Base-by-base conservation (phyloP, 2,888 invertebrate genomes). In the Mellilla xanthometata region DNA sequence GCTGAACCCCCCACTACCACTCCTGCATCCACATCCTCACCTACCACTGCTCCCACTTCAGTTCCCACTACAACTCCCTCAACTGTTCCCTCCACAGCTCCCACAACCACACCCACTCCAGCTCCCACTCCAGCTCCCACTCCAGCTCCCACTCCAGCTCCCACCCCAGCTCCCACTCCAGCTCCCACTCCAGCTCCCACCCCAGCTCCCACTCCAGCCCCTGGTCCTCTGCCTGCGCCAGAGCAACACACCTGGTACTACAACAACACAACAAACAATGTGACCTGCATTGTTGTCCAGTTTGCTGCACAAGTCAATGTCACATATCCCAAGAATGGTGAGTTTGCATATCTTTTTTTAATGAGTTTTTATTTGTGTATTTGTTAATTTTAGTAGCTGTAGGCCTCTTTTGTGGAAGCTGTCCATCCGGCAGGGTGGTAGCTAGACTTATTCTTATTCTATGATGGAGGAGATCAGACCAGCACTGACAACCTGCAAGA, bases 301-400 rank as follows among this genome's bases (percentile, higher is more conserved):
- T 93, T 95, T 86, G 93, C 94, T 0, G 90, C 92, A 3, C 91
- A 93, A 65, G 76, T 95, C 42, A 93, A 93, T 60, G 80, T 95
- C 38, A 84, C 86, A 0, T 92, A 92, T 64, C 60, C 71, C 12
- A 49, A 71, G 12, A 71, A 68, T 35, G 63, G 84, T 84, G 49
- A 84, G 84, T 81, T 30, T 1, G n/a, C n/a, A 19, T 1, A 6
- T 15, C 5, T 15, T 15, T 3, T 15, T 3, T 2, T 15, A 15
- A 15, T 5, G 6, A 19, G 15, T 19, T 19, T n/a, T n/a, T n/a
- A n/a, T n/a, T n/a, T n/a, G n/a, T n/a, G n/a, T n/a, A n/a, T n/a
- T n/a, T n/a, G n/a, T n/a, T n/a, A n/a, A n/a, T n/a, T n/a, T n/a
- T n/a, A n/a, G n/a, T n/a, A n/a, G n/a, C n/a, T n/a, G n/a, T n/a